Percentiles rank a stretch among this genome's conserved stretches.
Evolutionary conservation across 2,888 invertebrate species (phyloP).

Genomic region (Perizoma affinitatum): DNA sequence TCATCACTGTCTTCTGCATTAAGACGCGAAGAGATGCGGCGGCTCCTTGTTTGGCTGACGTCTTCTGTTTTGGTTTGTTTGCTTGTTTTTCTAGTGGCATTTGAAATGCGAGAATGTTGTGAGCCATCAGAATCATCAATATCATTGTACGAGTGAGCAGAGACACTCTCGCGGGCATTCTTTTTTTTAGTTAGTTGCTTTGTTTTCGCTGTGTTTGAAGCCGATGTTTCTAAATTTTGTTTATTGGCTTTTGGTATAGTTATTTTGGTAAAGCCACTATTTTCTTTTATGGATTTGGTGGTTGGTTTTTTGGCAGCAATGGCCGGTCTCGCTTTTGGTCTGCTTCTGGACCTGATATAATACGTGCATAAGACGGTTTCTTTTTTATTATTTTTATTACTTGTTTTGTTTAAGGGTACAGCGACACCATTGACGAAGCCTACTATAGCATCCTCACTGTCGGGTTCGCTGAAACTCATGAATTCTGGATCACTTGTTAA

Average conservation of each 20-base stretch:
- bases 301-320: neutral
- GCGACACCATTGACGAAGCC: conserved; percentile 7
- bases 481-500: conserved; percentile 1
- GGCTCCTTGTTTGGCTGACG: conserved; percentile 6
- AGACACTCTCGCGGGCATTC: neutral
- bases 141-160: neutral
- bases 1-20: neutral
- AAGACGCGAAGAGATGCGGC: neutral
- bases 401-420: neutral
- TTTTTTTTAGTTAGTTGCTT: neutral
- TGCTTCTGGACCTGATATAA: conserved; percentile 1
- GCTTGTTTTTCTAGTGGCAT: neutral
- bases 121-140: neutral
- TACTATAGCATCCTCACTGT: conserved; percentile 4
- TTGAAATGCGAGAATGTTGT: neutral
- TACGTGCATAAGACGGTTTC: neutral
- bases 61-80: conserved; percentile 1
- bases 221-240: neutral
- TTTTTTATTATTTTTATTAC: conserved; percentile 1
- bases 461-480: conserved; percentile 5
- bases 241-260: neutral
- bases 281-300: neutral
- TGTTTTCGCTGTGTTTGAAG: neutral
- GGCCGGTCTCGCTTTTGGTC: neutral
- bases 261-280: neutral